Percentiles rank a stretch among this genome's conserved stretches.
Evolutionary conservation across 2,797 vertebrate species (phyloP).

Genomic region (Melanotaenia boesemani): DNA sequence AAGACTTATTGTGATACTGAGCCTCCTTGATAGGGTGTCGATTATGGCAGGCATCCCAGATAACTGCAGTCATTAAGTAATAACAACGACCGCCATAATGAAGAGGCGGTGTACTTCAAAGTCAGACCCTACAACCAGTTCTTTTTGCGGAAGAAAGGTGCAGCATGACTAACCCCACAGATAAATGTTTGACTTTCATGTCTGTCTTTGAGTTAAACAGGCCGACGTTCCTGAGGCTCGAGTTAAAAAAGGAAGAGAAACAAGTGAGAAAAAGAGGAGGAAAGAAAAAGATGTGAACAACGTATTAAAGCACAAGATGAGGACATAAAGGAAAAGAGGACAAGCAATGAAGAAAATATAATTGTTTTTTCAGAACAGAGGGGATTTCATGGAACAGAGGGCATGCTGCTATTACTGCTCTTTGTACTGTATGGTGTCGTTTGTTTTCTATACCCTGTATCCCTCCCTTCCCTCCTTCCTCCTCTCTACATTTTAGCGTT

Average conservation of each 20-base stretch:
- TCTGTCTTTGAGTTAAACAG: conserved; percentile 51
- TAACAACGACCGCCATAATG: background rate
- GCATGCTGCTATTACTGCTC: conserved; percentile 34
- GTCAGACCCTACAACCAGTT: background rate
- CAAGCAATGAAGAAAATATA: background rate
- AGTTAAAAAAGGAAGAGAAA: background rate
- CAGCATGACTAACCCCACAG: conserved; percentile 28
- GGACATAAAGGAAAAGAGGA: background rate
- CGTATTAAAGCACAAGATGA: background rate
- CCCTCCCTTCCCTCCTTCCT: conserved; percentile 20
- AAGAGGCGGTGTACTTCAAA: conserved; percentile 14
- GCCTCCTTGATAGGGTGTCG: no score
- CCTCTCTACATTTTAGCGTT: conserved; percentile 38
- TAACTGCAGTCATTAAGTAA: background rate
- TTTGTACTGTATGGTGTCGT: conserved; percentile 61
- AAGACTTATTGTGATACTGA: no score
- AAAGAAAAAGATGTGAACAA: background rate
- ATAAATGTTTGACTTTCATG: conserved; percentile 60
- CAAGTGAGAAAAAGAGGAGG: background rate
- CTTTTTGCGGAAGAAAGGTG: conserved; percentile 1
- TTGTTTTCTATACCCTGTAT: conserved; percentile 70
- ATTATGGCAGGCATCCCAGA: background rate
- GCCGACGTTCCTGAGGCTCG: conserved; percentile 25
- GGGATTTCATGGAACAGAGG: conserved; percentile 23
- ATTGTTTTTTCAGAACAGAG: conserved; percentile 21